Percentiles rank a stretch among this genome's conserved stretches.
Conservation (phyloP, 1,140 invertebrate species). For the Bombus sylvicola region DNA sequence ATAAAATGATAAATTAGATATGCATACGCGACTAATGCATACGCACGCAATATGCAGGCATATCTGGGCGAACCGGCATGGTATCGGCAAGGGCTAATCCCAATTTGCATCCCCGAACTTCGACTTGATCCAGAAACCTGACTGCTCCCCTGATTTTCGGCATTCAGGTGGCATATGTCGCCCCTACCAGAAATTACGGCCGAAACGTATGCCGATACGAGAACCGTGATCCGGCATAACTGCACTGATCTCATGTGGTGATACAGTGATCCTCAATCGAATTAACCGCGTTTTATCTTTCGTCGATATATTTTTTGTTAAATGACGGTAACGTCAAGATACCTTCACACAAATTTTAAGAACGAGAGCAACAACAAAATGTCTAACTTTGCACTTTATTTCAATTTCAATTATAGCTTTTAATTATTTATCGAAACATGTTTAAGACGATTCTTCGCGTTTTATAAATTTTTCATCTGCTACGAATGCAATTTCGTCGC, state of each 20-base stretch:
- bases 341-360: neutral
- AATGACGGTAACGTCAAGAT: neutral
- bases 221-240: slow-evolving; percentile 74
- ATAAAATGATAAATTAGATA: slow-evolving; percentile 67
- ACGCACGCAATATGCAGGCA: slow-evolving; percentile 46
- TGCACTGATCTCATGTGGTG: slow-evolving; percentile 68
- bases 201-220: slow-evolving; percentile 55
- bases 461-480: neutral
- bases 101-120: slow-evolving; percentile 75
- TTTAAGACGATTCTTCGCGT: neutral
- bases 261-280: slow-evolving; percentile 72
- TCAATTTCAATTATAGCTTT: neutral
- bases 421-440: neutral
- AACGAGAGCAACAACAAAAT: neutral
- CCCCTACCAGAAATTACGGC: slow-evolving; percentile 53
- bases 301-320: neutral
- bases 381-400: neutral
- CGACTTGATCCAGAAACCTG: slow-evolving; percentile 78
- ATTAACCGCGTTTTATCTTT: neutral
- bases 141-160: slow-evolving; percentile 77
- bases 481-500: too few species aligned
- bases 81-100: slow-evolving; percentile 63
- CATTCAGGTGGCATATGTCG: slow-evolving; percentile 81
- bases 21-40: slow-evolving; percentile 64
- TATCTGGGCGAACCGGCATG: slow-evolving; percentile 40